Evolutionary conservation across 1,140 invertebrate species (phyloP).

Genomic region (Heliothis subflexa): DNA sequence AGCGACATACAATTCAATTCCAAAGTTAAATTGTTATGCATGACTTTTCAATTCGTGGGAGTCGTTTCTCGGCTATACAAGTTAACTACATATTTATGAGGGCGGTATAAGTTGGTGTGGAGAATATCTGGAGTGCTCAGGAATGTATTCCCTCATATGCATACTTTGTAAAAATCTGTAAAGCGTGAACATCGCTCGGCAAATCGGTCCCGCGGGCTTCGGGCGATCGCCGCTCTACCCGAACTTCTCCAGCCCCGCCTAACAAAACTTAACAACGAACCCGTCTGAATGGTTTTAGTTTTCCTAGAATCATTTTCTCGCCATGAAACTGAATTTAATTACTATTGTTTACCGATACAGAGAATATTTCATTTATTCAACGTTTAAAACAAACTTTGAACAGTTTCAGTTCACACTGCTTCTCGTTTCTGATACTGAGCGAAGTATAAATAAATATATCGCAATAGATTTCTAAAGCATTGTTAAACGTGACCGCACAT

Average conservation of each 20-base stretch:
- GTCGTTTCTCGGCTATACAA: constrained; percentile 46
- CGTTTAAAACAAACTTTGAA: neutral
- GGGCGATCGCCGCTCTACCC: constrained; percentile 28
- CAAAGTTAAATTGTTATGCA: constrained; percentile 51
- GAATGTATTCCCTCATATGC: constrained; percentile 60
- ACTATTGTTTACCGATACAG: neutral
- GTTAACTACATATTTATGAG: constrained; percentile 62
- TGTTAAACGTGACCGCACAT: constrained; percentile 16
- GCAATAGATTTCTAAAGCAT: neutral
- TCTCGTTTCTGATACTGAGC: neutral
- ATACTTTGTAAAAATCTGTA: constrained; percentile 65
- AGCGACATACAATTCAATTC: constrained; percentile 17
- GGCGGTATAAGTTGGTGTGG: constrained; percentile 48
- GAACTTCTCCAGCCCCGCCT: neutral
- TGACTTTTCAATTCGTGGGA: constrained; percentile 52
- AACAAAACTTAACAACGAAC: neutral
- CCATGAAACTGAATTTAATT: constrained; percentile 7
- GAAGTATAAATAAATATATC: neutral
- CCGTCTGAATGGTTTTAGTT: neutral
- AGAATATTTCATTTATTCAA: no score
- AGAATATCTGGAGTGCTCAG: constrained; percentile 51
- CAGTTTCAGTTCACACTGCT: neutral
- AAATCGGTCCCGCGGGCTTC: constrained; percentile 63
- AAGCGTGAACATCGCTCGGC: constrained; percentile 58
- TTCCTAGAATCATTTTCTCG: constrained; percentile 1